Evolutionary conservation across 2,888 invertebrate species (phyloP), one percentile per base, ranked within the genome.

Genomic region (Margaritifera margaritifera): DNA sequence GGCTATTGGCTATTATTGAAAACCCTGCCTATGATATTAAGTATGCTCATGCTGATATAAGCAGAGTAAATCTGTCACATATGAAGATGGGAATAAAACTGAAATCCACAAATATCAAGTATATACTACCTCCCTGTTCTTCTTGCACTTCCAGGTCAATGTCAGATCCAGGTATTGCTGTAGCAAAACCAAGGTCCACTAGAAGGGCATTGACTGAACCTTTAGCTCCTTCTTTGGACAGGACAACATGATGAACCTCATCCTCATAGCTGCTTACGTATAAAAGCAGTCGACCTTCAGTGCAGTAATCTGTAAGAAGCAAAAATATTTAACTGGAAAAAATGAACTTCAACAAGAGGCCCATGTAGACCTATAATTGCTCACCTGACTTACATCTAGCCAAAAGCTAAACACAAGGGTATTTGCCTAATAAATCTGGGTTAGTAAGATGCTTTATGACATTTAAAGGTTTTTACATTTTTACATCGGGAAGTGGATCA

Each of bases 121-220:
- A 55, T 22, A 51, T 64, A n/a, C 60, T 59, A 74, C 78, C 75
- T 31, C 80, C 78, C 24, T 72, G 71, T 57, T 82, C 81, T 66
- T 78, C 75, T 53, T 81, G 70, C 18, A 81, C 64, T 19, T 80
- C 77, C 55, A 82, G 75, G 56, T 83, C 83, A 11, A 83, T 60
- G 5, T 72, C 59, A 15, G 84, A 83, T 22, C 82, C 81, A 8
- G 76, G 65, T 15, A 81, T 64, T 31, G 76, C 74, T 53, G 72
- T 62, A n/a, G 77, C 80, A 31, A 78, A 68, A 1, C 77, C 80
- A 8, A 84, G 65, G 25, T 81, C 82, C 24, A 79, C 81, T 64
- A 83, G 62, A n/a, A 75, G 73, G 5, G 71, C 74, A 63, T 81
- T 83, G 19, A 81, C 59, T 6, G 80, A 77, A 25, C 73, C 69